Evolutionary conservation across 2,888 invertebrate genomes (phyloP).

Genomic region (Encarsia formosa): DNA sequence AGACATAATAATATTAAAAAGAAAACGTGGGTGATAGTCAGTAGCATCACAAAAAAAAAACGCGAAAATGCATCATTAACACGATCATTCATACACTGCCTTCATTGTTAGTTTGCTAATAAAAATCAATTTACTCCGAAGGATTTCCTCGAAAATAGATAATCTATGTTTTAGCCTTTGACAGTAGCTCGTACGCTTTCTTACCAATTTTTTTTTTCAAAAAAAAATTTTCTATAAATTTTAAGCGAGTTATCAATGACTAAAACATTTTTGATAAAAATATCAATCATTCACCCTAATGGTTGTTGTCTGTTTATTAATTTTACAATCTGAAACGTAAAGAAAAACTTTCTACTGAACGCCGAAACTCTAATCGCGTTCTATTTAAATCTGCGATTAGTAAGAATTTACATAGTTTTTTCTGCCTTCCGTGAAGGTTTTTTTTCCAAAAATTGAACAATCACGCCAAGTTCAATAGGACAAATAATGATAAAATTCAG

Average conservation of each 20-base stretch:
- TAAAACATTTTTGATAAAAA: neutral
- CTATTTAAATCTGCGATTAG: neutral
- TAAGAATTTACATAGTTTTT: neutral
- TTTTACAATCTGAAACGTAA: slow-evolving; percentile 6
- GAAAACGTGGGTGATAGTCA: neutral
- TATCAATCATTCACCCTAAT: neutral
- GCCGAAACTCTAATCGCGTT: neutral
- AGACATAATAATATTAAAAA: no score
- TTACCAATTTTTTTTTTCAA: neutral
- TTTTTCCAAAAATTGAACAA: slow-evolving; percentile 9
- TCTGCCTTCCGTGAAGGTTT: slow-evolving; percentile 23
- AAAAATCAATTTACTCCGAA: neutral
- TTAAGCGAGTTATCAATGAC: neutral
- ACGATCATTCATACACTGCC: slow-evolving; percentile 6
- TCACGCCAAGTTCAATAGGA: slow-evolving; percentile 8
- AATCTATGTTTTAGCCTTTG: neutral
- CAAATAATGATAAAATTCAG: neutral
- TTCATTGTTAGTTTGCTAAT: neutral
- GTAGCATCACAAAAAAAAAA: neutral
- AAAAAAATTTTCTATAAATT: neutral
- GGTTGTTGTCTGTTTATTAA: slow-evolving; percentile 19
- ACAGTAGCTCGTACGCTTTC: neutral
- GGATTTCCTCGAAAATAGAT: neutral
- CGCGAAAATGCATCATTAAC: neutral
- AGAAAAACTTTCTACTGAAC: slow-evolving; percentile 15